Base-by-base conservation (phyloP, 2,888 invertebrate genomes). In the Teleiodes luculella region DNA sequence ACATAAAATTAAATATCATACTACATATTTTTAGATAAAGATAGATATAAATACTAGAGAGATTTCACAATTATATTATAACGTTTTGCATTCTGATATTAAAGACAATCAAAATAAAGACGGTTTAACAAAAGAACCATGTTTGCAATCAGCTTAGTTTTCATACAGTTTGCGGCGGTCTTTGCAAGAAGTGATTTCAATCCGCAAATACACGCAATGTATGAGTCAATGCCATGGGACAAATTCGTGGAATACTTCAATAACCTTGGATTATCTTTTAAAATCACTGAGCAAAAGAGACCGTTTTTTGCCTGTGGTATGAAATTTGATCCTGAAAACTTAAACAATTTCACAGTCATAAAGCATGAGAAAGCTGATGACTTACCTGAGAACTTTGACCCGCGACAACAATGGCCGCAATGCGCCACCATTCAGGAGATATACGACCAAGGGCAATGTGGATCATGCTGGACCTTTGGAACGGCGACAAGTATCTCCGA, bases 391-490 rank as follows among this genome's bases (percentile, higher is more conserved):
- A 86, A 90, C 60, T 97, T 97, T 76, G 96, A 97, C 84, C 76
- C 96, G 0, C 89, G 96, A 18, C 80, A 86, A 20, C 82, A 93
- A 46, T 97, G 96, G 96, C 91, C 95, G 0, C 68, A 94, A 60
- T 96, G 96, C 70, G 93, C 94, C 0, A 93, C 95, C 0, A 91
- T 96, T 57, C 77, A 80, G 14, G 93, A 94, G 80, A 92, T 95
- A 56, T 85, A 95, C 55, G 94, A 95, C 78, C 95, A 95, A 54
- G 94, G 94, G 3, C 91, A 93, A n/a, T 96, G 96, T 75, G 96
- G 96, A 14, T 95, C 95, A 5, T 96, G 96, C 79, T 96, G 95
- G 95, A 95, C 95, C 0, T 94, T 95, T 75, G 95, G 94, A 18
- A 94, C 95, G 7, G 95, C 93, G 0, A 94, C 94, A 76, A 94